Conservation (phyloP, 53 echinoderm and acorn worm species). For the Arbacia lixula region DNA sequence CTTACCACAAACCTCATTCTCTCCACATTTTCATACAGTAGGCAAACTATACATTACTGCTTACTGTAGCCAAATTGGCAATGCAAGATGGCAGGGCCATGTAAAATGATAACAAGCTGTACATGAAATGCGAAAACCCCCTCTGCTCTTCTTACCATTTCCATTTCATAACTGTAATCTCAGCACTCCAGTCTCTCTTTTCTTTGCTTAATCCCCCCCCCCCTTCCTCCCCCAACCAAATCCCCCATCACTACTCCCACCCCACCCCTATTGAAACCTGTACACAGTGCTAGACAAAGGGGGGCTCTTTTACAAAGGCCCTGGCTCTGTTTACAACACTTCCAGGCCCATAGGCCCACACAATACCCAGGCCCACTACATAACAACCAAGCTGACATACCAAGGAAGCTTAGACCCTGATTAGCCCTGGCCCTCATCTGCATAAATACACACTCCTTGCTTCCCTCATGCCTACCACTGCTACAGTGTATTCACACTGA, state of each 20-base stretch:
- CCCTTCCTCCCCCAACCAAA: not conserved
- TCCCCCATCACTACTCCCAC: not conserved
- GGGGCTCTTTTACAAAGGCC: conserved; percentile 5
- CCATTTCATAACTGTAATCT: conserved; percentile 14
- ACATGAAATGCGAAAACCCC: no score
- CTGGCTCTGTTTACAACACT: conserved; percentile 54
- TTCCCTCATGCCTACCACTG: not conserved
- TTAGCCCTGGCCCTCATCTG: conserved; percentile 54
- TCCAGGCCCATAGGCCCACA: not conserved
- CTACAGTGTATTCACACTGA: conserved; percentile 26
- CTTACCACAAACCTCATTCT: no score
- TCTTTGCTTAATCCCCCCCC: not conserved
- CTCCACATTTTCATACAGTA: no score
- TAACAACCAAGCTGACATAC: conserved; percentile 53
- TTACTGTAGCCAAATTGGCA: no score
- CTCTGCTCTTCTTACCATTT: no score
- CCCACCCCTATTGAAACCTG: not conserved
- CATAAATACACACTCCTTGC: conserved; percentile 36
- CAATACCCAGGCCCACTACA: conserved; percentile 37
- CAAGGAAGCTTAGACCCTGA: conserved; percentile 45
- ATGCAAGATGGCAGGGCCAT: no score
- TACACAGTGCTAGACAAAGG: conserved; percentile 15
- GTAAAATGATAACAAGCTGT: no score
- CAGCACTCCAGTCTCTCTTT: conserved; percentile 19
- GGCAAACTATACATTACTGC: no score